Evolutionary conservation across 1,140 invertebrate genomes (phyloP), one percentile per base, ranked within the genome.

Genomic region (Drosophila auraria): DNA sequence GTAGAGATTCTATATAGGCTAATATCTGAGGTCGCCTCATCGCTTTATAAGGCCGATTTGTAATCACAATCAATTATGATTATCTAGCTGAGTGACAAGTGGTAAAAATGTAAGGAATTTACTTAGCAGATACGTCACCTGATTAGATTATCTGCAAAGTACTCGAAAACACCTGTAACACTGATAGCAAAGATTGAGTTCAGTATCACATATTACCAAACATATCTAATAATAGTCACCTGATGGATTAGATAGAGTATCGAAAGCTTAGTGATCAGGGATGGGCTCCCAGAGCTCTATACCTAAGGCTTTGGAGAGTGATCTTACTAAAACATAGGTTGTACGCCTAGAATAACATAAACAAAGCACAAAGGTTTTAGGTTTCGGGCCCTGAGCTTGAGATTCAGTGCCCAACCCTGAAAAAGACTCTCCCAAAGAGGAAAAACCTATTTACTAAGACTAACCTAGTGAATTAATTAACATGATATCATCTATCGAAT

Each of bases 131-230:
- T 8, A 30, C n/a, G 8, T 17, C 40, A 25, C 25, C 27, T 36
- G 63, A 65, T 65, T 5, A 63, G 57, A 45, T 45, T 45, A 36
- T 66, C n/a, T 17, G 3, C 5, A 25, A 54, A 36, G 0, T 54
- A 54, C 53, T 54, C 3, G 12, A 54, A 54, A 54, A 36, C 53
- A 38, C 17, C 53, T 54, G 53, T 54, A 38, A 40, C 33, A 6
- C 54, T 5, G 36, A 23, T n/a, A 36, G 5, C n/a, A 36, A 0
- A 38, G 33, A 56, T 33, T 15, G 23, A 40, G 5, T 2, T 6
- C 5, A 25, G 20, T 25, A 57, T n/a, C 20, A 57, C 40, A 57
- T 25, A 57, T 23, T 23, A 57, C 2, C 7, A 56, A 23, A 40
- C 20, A 38, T 38, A 36, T 54, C 36, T 54, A 23, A 38, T 36